Base-by-base conservation (phyloP, 2,888 invertebrate genomes). In the Drosophila glabriapex region DNA sequence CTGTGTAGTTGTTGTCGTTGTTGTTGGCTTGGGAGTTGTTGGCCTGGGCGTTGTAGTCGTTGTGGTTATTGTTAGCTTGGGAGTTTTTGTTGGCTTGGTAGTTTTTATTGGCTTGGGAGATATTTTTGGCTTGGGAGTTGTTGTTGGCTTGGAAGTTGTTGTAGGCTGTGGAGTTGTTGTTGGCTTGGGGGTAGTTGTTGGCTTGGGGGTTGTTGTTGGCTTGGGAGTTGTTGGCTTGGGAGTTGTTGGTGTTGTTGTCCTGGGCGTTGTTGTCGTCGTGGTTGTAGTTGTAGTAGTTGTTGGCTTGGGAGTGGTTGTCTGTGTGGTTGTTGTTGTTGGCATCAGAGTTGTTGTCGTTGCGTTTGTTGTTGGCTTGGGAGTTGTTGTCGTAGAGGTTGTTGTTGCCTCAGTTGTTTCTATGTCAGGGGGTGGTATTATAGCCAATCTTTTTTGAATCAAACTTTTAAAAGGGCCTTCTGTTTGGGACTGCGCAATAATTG, bases 251-350 rank as follows among this genome's bases (percentile, higher is more conserved):
- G 16, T 31, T 33, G 33, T 65, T 19, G 65, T 46, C 35, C 62
- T 66, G 3, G 78, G 22, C 9, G 28, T 49, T 1, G 50, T 28
- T 25, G 52, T 37, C 2, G 62, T 28, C 0, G 5, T n/a, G n/a
- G n/a, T 41, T 4, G 19, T 41, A 3, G 4, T 66, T 4, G 39
- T 41, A 2, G 4, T 66, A 4, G 52, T 33, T 25, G 68, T 64
- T 35, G 46, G 41, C 16, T 59, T 39, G 1, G 33, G 9, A 4
- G 73, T 64, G 2, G 74, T 64, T n/a, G 65, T 29, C 4, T 3
- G 3, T 1, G n/a, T 41, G n/a, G 58, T 52, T 14, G 70, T 35
- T 16, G 70, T 33, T 16, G 22, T 46, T 33, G 46, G 31, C 6
- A 12, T 3, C 0, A 28, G 10, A 46, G 58, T 31, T 10, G 31